Evolutionary conservation across 2,113 vertebrate species (phyloP).

Genomic region (Dasyornis broadbenti): DNA sequence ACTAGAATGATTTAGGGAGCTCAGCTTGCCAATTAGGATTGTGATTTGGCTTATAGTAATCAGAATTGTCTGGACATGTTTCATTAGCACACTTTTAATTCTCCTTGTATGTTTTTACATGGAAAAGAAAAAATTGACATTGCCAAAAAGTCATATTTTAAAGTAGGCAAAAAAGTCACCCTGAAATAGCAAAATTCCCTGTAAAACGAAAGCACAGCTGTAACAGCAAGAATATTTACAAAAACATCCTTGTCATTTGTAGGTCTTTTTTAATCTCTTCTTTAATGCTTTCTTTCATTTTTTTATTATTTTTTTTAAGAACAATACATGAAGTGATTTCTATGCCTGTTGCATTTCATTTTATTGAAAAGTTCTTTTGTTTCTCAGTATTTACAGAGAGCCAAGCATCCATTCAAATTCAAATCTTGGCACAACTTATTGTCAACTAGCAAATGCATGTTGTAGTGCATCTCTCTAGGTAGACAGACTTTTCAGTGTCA

Average conservation of each 20-base stretch:
- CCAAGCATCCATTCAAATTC: not conserved
- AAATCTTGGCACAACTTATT: not conserved
- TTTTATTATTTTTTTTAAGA: not conserved
- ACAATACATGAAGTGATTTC: not conserved
- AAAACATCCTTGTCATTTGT: not conserved
- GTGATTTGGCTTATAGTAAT: not conserved
- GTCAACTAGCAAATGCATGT: not conserved
- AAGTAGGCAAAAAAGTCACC: rapidly evolving
- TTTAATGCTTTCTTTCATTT: not conserved
- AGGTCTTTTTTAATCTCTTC: not conserved
- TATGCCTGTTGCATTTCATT: not conserved
- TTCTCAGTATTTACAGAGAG: not conserved
- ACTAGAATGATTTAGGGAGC: not conserved
- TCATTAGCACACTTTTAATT: not conserved
- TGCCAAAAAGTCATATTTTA: not conserved
- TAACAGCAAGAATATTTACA: not conserved
- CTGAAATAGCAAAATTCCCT: not conserved
- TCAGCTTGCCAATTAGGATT: not conserved
- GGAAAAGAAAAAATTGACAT: rapidly evolving
- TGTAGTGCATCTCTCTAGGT: not conserved
- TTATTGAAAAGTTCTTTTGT: not conserved
- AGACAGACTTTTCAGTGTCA: not conserved
- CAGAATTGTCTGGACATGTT: not conserved
- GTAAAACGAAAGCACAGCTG: not conserved
- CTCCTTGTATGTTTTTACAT: not conserved